A percentile compares a stretch with the other conserved stretches of the same genome.
These are phyloP conservation scores for Amphipyra berbera DNA, from an alignment of 2,888 invertebrate genomes.

Conservation along the genomic window DNA sequence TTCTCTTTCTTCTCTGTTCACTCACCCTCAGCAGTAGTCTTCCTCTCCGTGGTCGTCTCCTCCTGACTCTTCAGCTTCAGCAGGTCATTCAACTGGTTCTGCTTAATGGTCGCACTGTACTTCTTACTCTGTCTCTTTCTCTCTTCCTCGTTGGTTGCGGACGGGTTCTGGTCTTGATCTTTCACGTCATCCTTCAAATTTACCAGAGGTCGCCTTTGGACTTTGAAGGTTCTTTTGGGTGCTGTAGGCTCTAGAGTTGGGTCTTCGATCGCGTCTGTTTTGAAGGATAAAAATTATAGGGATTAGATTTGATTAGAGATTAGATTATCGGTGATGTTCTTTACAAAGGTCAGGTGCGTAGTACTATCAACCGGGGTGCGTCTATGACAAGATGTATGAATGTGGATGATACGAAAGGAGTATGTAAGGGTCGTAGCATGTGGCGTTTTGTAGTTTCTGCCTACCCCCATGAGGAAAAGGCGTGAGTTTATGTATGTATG, in stretches of 20 bases:
- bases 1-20: background rate
- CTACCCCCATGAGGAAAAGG: too few relatives aligned
- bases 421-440: too few relatives aligned
- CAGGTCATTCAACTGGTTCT: conserved; percentile 81
- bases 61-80: conserved; percentile 70
- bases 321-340: too few relatives aligned
- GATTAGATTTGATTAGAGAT: too few relatives aligned
- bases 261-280: conserved; percentile 79
- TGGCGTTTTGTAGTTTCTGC: too few relatives aligned
- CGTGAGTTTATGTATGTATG: too few relatives aligned
- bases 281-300: background rate
- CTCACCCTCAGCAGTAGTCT: conserved; percentile 74
- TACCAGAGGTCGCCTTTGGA: conserved; percentile 78
- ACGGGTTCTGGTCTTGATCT: conserved; percentile 84
- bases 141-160: conserved; percentile 84
- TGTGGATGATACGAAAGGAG: too few relatives aligned
- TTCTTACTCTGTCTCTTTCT: conserved; percentile 86
- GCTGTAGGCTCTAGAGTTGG: conserved; percentile 69
- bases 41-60: conserved; percentile 73
- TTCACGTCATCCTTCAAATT: conserved; percentile 71
- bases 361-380: too few relatives aligned
- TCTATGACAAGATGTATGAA: too few relatives aligned
- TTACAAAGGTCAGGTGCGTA: too few relatives aligned
- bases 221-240: conserved; percentile 67
- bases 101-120: conserved; percentile 82